phyloP scores from a whole-genome alignment of 2,888 invertebrate species.

The Laspeyria flexula region DNA sequence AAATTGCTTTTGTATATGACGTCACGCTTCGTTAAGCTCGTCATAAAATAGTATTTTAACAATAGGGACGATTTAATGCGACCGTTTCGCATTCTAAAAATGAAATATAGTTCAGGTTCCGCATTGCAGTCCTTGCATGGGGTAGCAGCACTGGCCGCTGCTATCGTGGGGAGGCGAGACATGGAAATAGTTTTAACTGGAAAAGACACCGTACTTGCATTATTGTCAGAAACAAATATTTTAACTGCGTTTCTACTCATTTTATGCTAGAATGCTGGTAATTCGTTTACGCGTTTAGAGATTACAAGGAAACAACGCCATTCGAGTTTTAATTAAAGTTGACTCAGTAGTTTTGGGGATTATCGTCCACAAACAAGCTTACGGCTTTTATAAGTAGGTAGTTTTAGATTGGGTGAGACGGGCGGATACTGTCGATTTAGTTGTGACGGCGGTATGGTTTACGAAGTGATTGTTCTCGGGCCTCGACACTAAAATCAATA shows the following conservation, averaged over 20 bases:
- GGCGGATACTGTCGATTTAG: constrained; percentile 81
- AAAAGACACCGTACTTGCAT: constrained; percentile 20
- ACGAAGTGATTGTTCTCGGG: constrained; percentile 73
- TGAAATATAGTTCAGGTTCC: constrained; percentile 80
- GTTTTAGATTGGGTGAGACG: constrained; percentile 58
- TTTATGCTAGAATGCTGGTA: neutral
- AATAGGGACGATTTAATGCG: constrained; percentile 70
- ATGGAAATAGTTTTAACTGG: constrained; percentile 27
- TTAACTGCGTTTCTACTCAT: neutral
- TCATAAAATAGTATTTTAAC: constrained; percentile 71
- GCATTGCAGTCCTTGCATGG: constrained; percentile 82
- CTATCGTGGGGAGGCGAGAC: constrained; percentile 38
- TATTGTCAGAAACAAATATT: constrained; percentile 5
- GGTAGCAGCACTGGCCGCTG: constrained; percentile 53
- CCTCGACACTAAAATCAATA: constrained; percentile 78
- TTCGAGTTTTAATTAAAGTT: constrained; percentile 34
- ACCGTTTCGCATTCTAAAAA: constrained; percentile 77
- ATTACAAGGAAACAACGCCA: constrained; percentile 13
- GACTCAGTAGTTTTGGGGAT: constrained; percentile 31
- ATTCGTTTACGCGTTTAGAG: constrained; percentile 9
- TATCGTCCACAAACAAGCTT: constrained; percentile 21
- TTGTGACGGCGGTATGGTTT: constrained; percentile 62
- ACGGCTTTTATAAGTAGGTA: constrained; percentile 26
- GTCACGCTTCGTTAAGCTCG: constrained; percentile 70
- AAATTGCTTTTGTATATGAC: constrained; percentile 48